Percentiles rank a stretch among this genome's conserved stretches.
Evolutionary conservation across 2,113 vertebrate genomes (phyloP).

Genomic region (Pterocles orientalis): DNA sequence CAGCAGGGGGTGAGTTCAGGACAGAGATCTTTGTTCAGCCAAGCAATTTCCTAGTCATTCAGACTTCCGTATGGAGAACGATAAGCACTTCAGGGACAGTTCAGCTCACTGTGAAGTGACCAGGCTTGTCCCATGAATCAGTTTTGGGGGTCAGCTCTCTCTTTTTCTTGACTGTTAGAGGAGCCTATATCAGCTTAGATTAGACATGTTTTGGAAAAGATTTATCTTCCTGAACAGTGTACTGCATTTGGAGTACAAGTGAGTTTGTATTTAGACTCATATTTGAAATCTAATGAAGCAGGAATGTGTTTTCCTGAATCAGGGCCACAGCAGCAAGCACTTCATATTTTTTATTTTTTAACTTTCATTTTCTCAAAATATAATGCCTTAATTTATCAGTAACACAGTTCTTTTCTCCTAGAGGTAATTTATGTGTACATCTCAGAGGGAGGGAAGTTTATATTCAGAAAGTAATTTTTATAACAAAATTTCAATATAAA

Average conservation of each 20-base stretch:
- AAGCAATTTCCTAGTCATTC: background rate
- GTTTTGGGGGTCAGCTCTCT: background rate
- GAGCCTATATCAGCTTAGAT: background rate
- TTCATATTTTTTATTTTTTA: background rate
- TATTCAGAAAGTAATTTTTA: background rate
- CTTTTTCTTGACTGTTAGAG: background rate
- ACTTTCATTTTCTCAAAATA: background rate
- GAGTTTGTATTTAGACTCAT: background rate
- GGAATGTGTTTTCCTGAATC: background rate
- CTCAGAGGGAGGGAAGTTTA: background rate
- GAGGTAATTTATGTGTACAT: background rate
- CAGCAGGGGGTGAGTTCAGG: background rate
- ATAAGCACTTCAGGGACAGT: background rate
- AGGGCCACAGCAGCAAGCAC: background rate
- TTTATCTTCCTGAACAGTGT: background rate
- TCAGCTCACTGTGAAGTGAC: background rate
- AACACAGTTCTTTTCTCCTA: background rate
- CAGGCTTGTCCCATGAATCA: background rate
- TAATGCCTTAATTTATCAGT: background rate
- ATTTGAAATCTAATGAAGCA: background rate
- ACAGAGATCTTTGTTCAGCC: background rate
- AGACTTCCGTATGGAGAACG: background rate
- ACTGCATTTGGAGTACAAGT: background rate
- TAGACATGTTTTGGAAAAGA: background rate
- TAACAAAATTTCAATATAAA: background rate